Evolutionary conservation across 2,113 vertebrate species (phyloP), one percentile per base, ranked within the genome.

Genomic region (Melanotaenia duboulayi): DNA sequence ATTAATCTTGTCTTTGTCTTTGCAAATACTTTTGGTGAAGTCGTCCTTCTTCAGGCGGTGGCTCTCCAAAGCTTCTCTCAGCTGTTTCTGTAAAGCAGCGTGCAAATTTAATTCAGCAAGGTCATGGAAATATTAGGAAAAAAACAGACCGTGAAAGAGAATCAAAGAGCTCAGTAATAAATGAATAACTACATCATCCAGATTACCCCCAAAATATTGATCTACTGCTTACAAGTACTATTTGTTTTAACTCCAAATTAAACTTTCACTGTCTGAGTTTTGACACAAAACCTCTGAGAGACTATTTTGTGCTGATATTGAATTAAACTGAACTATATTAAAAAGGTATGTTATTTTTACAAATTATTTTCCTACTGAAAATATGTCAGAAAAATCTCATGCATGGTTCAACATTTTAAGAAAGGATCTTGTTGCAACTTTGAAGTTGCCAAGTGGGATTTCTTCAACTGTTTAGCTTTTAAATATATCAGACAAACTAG

Each of bases 21-120:
- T 74, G 16, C 6, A 82, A 81, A 95, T 94, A 58, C 84, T 89
- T 57, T 1, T 78, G 62, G 87, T 39, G 20, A 95, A 84, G 7
- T 85, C 86, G 42, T 95, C 91, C 77, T 85, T 86, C 81, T 80
- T 90, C 44, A 74, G 80, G 46, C 79, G 84, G 32, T 91, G 89
- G 46, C 82, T 87, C 20, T 92, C 93, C 83, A 96, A 71, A 13
- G 82, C 71, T n/a, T 94, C 92, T 69, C 90, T 93, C 67, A 95
- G 77, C 58, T 91, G 88, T 76, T 94, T 95, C 95, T 96, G 81
- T 42, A 59, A 64, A 59, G 20, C 17, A 72, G 67, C 1, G 49
- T 25, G 22, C 4, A 25, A 48, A 76, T 59, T n/a, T 11, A 73
- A 78, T 70, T 59, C 55, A 78, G 39, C 4, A 35, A 28, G 6